Conservation (phyloP, 2,888 invertebrate genomes). For the Campopleginae sp. region DNA sequence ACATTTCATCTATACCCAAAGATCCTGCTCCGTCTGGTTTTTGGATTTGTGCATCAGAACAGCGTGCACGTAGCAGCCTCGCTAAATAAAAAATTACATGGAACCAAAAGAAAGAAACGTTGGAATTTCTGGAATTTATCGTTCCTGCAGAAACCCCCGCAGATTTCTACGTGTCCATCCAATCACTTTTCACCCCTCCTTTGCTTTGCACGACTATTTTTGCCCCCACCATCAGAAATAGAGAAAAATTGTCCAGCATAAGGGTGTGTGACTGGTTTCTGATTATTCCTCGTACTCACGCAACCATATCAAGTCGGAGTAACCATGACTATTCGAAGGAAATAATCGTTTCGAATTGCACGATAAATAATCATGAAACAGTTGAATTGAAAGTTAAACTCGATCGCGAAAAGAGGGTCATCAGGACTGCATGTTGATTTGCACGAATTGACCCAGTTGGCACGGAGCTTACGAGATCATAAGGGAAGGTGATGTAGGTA, state of each 20-base stretch:
- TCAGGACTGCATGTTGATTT: background rate
- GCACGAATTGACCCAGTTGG: background rate
- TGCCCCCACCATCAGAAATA: no score
- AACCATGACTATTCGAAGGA: background rate
- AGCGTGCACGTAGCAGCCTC: background rate
- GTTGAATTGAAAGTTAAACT: conserved; percentile 4
- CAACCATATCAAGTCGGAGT: no score
- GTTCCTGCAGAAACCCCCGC: no score
- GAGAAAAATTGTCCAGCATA: no score
- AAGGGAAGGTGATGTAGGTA: background rate
- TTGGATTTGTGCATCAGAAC: background rate
- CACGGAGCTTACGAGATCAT: background rate
- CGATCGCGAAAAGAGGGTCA: background rate
- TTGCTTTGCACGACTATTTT: no score
- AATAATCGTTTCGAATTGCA: background rate
- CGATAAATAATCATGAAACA: background rate
- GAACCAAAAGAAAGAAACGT: no score
- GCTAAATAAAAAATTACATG: background rate
- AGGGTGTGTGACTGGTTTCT: no score
- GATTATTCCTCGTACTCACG: no score
- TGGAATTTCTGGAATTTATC: no score
- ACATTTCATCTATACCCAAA: no score
- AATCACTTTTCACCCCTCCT: no score
- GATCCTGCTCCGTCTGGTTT: background rate
- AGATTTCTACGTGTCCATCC: no score